phyloP scores from a whole-genome alignment of 2,797 vertebrate genomes.

The Lerista edwardsae region DNA sequence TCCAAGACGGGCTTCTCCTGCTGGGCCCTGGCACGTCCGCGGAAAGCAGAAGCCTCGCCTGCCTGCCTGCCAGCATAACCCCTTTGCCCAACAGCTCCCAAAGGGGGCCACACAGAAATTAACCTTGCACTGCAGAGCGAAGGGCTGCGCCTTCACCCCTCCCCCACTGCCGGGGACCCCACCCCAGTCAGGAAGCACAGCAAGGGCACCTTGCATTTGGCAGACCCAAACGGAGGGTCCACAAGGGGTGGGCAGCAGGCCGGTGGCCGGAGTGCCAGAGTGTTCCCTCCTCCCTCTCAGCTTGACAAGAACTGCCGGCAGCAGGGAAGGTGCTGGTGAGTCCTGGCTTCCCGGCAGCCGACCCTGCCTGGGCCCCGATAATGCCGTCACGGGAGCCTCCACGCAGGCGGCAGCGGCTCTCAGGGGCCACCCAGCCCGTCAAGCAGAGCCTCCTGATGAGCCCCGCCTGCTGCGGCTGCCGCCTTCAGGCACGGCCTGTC shows the following conservation, averaged over 20 bases:
- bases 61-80: no score
- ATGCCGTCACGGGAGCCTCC: slow-evolving; percentile 81
- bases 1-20: neutral
- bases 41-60: neutral
- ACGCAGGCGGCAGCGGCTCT: slow-evolving; percentile 81
- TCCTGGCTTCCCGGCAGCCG: slow-evolving; percentile 50
- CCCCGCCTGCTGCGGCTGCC: slow-evolving; percentile 71
- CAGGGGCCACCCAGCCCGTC: slow-evolving; percentile 81
- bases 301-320: neutral
- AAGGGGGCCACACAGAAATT: neutral
- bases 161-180: neutral
- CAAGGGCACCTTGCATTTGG: neutral
- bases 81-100: neutral
- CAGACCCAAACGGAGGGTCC: no score
- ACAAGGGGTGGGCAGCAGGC: no score
- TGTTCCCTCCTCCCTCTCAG: neutral
- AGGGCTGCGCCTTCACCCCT: neutral
- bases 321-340: neutral
- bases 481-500: slow-evolving; percentile 64
- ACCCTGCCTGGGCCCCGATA: slow-evolving; percentile 73
- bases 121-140: neutral
- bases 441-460: slow-evolving; percentile 91
- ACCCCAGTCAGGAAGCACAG: neutral
- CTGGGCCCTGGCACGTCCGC: neutral
- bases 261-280: neutral